Base-by-base conservation (phyloP, 2,888 invertebrate genomes). In the Notodonta dromedarius region DNA sequence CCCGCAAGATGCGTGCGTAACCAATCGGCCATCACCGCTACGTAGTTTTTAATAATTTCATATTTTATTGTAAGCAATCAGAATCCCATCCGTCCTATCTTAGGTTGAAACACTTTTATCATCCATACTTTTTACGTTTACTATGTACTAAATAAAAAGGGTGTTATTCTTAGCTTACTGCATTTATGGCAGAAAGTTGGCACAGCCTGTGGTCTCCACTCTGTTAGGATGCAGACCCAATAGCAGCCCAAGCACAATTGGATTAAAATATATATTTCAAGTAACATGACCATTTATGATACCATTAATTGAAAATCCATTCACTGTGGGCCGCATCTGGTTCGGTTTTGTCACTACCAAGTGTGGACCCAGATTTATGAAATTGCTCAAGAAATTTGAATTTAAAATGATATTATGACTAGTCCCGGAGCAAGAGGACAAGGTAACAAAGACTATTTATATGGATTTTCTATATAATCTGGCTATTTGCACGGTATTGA, bases 361-460 rank as follows among this genome's bases (percentile, higher is more conserved):
- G 48, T 58, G 69, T 60, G 65, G 59, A 52, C 35, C 56, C 16
- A 58, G 64, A 76, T 77, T 67, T 65, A 65, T 57, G 63, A 67
- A 77, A 74, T 68, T 59, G 66, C 44, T 44, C 56, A 60, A 58
- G 62, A 58, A 66, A 77, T 74, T 78, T 72, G 65, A 74, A 77
- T 74, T 74, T 73, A 66, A 73, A 70, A 70, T 60, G 56, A 51
- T 48, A 53, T 60, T 42, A 61, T 24, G 11, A 32, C 24, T 24
- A 60, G 58, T 60, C 8, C 32, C 35, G 16, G 11, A 13, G 12
- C 35, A 32, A 53, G 12, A 35, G 53, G 32, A 35, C 40, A 24
- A 57, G 42, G 46, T 50, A 46, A 16, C 53, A 60, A 66, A 58
- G 48, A 52, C 44, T 44, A 59, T 60, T 44, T 61, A 58, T 60